A percentile compares a stretch with the other conserved stretches of the same genome.
Evolutionary conservation across 2,888 invertebrate species (phyloP).

Genomic region (Nipponacmea schrenckii): DNA sequence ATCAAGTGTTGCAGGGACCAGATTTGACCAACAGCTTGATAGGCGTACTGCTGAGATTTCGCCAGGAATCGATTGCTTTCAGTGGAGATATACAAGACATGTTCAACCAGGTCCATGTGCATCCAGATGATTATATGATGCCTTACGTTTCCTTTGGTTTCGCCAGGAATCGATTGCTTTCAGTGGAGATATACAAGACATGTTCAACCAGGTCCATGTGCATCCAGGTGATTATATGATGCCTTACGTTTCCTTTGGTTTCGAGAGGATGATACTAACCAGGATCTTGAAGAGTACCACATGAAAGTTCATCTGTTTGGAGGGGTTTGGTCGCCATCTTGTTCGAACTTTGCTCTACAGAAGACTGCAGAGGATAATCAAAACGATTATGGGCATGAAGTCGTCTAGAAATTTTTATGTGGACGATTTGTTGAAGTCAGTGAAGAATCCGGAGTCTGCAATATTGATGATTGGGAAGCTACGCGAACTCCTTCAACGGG

Average conservation of each 20-base stretch:
- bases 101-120: constrained; percentile 23
- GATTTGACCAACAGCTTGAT: constrained; percentile 28
- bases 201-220: constrained; percentile 25
- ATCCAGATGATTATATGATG: constrained; percentile 11
- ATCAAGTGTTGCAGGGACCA: constrained; percentile 24
- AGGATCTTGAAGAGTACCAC: not conserved
- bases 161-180: constrained; percentile 19
- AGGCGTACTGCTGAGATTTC: no score
- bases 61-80: constrained; percentile 19
- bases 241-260: constrained; percentile 16
- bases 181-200: constrained; percentile 14
- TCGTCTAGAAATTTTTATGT: constrained; percentile 13
- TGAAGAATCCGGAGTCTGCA: not conserved
- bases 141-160: constrained; percentile 17
- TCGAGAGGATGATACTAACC: constrained; percentile 12
- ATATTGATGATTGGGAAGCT: not conserved
- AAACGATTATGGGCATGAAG: not conserved
- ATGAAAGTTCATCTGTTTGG: constrained; percentile 6
- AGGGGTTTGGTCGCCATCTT: constrained; percentile 4
- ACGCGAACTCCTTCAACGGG: not conserved
- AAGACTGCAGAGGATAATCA: constrained; percentile 10
- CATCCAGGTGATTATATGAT: constrained; percentile 11
- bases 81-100: constrained; percentile 18
- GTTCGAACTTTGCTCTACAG: constrained; percentile 8
- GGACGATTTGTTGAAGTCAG: constrained; percentile 15